A percentile compares a stretch with the other conserved stretches of the same genome.
These are phyloP conservation scores for Onchidella celtica DNA, from an alignment of 2,888 invertebrate species.

Conservation along the genomic window DNA sequence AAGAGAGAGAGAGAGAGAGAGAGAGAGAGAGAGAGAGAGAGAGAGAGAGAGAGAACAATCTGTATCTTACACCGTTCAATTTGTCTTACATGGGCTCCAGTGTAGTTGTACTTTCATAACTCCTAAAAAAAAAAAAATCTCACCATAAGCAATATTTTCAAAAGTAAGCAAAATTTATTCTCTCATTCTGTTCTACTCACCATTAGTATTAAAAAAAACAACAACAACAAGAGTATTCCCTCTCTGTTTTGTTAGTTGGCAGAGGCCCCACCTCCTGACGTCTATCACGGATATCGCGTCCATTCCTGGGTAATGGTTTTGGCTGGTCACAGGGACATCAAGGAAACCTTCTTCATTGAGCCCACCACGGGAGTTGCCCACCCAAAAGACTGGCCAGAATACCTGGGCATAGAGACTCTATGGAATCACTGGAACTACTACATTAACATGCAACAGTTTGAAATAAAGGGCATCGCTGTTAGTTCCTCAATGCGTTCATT, in stretches of 20 bases:
- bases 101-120: no score
- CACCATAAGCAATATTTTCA: no score
- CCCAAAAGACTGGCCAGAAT: conserved; percentile 34
- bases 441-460: conserved; percentile 35
- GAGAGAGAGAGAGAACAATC: no score
- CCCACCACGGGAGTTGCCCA: conserved; percentile 41
- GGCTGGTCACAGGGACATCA: conserved; percentile 17
- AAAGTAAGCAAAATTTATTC: no score
- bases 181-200: no score
- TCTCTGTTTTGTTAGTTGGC: neutral
- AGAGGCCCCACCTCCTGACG: conserved; percentile 44
- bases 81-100: no score
- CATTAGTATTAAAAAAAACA: no score
- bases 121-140: no score
- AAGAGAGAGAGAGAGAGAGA: neutral
- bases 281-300: conserved; percentile 4
- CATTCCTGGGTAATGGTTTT: conserved; percentile 49
- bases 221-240: no score
- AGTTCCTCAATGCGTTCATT: no score
- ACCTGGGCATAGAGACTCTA: conserved; percentile 46
- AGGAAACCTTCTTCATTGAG: conserved; percentile 46
- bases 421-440: conserved; percentile 48
- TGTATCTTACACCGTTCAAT: no score
- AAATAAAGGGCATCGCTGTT: conserved; percentile 17
- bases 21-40: no score